Evolutionary conservation across 2,797 vertebrate genomes (phyloP), one percentile per base, ranked within the genome.

Genomic region (Sparus aurata): DNA sequence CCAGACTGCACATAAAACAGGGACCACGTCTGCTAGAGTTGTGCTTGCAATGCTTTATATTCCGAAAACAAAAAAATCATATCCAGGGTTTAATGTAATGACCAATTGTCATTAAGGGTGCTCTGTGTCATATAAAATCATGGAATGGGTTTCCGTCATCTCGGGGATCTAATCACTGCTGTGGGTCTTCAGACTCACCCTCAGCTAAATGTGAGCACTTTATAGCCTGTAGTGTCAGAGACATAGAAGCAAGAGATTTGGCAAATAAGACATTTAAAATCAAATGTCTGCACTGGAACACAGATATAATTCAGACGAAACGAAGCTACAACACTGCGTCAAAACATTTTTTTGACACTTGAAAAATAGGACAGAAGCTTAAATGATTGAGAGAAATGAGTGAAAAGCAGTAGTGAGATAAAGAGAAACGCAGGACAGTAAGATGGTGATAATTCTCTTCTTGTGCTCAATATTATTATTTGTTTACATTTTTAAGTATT

Each of bases 401-500:
- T 30, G 62, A 80, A 75, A 79, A 55, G 70, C 46, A 72, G 16
- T 12, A 82, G 86, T 91, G 92, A 92, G 93, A 84, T 78, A 87
- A 71, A 58, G 22, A 87, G 95, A 95, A 94, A 94, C 18, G 61
- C 66, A 78, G 61, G 77, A 85, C 65, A 77, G 62, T 62, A 72
- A 77, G 53, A 69, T 88, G 90, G 87, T 90, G 87, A 90, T 87
- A 90, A 87, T 91, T 88, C 74, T 93, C 80, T 87, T 83, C 60
- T 90, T 23, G 67, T 93, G 91, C 93, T 94, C 89, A 86, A 92
- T 93, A 86, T 91, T 94, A 90, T 90, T 91, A 90, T 93, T 92
- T 93, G 95, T 96, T 96, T 95, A 96, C 94, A 95, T 92, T 93
- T 94, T 80, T 87, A 95, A 95, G 93, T 96, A 95, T 95, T 96